Evolutionary conservation across 2,888 invertebrate species (phyloP).

Genomic region (Clostera curtula): DNA sequence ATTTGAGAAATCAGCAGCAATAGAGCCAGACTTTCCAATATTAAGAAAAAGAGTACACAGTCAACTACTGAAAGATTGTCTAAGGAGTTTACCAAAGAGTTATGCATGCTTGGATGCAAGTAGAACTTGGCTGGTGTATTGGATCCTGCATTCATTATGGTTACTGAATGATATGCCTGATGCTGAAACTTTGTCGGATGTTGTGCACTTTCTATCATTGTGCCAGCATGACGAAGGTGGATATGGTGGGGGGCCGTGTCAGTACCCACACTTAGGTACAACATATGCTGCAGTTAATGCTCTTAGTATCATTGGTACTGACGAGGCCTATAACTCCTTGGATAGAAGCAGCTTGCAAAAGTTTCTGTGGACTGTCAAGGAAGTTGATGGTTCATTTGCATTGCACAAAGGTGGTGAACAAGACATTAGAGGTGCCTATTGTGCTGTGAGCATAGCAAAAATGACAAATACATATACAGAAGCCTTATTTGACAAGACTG

Average conservation of each 20-base stretch:
- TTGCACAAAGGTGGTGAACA: constrained; percentile 95
- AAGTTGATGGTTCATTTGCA: constrained; percentile 91
- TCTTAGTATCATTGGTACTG: constrained; percentile 90
- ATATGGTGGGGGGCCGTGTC: constrained; percentile 96
- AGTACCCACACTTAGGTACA: constrained; percentile 94
- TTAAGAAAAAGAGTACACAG: constrained; percentile 79
- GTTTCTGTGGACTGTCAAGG: constrained; percentile 86
- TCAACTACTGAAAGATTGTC: constrained; percentile 78
- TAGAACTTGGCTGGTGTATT: constrained; percentile 97
- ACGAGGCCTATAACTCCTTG: constrained; percentile 90
- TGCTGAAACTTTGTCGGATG: constrained; percentile 47
- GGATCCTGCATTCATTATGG: constrained; percentile 94
- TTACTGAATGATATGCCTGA: constrained; percentile 73
- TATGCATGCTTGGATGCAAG: constrained; percentile 95
- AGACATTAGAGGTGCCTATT: constrained; percentile 97
- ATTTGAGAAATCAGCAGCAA: constrained; percentile 58
- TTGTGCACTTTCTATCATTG: constrained; percentile 56
- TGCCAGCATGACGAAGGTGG: constrained; percentile 90
- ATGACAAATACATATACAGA: constrained; percentile 86
- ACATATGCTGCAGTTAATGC: constrained; percentile 98
- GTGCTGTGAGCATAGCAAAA: constrained; percentile 93
- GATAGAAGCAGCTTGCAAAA: constrained; percentile 83
- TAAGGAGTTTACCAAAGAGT: constrained; percentile 78
- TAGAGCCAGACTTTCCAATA: constrained; percentile 71
- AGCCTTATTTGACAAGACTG: constrained; percentile 87